These are phyloP conservation scores for Prionailurus bengalensis DNA, from an alignment of 2,113 vertebrate species.

Conservation along the genomic window DNA sequence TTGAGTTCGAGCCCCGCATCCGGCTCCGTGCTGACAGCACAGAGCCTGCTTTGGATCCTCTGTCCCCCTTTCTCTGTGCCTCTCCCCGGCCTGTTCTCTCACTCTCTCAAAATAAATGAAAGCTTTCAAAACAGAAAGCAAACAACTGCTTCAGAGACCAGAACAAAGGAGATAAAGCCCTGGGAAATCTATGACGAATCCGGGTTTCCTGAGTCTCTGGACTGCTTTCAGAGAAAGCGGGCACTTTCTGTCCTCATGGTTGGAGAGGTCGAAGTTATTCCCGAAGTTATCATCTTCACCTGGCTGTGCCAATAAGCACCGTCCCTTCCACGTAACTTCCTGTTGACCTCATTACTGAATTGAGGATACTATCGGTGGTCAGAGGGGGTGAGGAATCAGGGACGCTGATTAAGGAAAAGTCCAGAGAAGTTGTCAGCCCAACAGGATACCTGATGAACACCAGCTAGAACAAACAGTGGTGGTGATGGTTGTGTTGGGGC, in stretches of 20 bases:
- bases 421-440: background rate
- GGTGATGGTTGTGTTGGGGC: background rate
- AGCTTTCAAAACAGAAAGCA: background rate
- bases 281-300: background rate
- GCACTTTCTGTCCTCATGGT: background rate
- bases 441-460: rapidly evolving
- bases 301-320: background rate
- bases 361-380: background rate
- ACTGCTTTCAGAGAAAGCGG: background rate
- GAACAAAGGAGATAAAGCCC: background rate
- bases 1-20: no score
- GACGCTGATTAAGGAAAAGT: background rate
- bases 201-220: background rate
- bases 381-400: background rate
- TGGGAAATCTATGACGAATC: background rate
- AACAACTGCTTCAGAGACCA: background rate
- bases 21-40: no score
- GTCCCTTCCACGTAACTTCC: background rate
- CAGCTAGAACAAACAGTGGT: background rate
- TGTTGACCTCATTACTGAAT: background rate
- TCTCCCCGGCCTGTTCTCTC: no score
- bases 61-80: no score
- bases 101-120: no score
- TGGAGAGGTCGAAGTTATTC: rapidly evolving
- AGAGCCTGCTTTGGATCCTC: background rate